Conservation (phyloP, 35 echinoderm and acorn worm species). For the Amphiura filiformis region DNA sequence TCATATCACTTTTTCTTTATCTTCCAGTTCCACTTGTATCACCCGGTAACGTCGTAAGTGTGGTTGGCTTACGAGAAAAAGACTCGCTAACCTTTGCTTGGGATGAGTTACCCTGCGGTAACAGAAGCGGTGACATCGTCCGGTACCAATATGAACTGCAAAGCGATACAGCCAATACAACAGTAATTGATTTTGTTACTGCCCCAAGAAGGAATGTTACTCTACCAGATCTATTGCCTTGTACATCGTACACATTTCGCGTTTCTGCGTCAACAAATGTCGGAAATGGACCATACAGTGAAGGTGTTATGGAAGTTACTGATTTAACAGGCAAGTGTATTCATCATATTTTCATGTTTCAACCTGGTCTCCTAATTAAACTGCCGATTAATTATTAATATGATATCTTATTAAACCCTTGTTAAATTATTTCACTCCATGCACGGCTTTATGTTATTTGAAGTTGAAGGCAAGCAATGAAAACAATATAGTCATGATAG, state of each 20-base stretch:
- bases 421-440: too few species aligned
- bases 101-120: neutral
- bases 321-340: constrained; percentile 15
- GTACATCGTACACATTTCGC: constrained; percentile 30
- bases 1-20: too few species aligned
- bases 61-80: too few species aligned
- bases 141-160: neutral
- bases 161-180: neutral
- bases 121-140: neutral
- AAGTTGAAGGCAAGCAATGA: too few species aligned
- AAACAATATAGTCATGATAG: too few species aligned
- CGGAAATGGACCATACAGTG: constrained; percentile 30
- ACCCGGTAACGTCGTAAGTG: too few species aligned
- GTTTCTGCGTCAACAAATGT: constrained; percentile 20
- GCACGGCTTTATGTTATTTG: too few species aligned
- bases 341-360: too few species aligned
- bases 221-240: constrained; percentile 26
- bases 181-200: neutral
- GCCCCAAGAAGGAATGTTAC: neutral
- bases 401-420: too few species aligned
- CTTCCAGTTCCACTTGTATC: too few species aligned
- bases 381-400: too few species aligned
- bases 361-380: too few species aligned
- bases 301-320: neutral
- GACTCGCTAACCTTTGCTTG: neutral